Percentiles rank a stretch among this genome's conserved stretches.
Evolutionary conservation across 2,888 invertebrate species (phyloP).

Genomic region (Ptychoptera contaminata): DNA sequence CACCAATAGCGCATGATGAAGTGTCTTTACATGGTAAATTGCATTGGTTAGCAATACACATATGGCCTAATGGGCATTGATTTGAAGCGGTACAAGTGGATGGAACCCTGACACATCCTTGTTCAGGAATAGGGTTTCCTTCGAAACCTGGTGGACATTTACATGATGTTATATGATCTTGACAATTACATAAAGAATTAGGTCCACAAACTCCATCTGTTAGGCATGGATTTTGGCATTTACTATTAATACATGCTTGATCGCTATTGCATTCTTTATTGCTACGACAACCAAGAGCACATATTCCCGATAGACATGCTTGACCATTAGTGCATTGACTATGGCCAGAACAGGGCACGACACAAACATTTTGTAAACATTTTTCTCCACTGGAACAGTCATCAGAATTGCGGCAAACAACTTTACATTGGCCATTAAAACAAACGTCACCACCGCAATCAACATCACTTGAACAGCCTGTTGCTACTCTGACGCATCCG

Average conservation of each 20-base stretch:
- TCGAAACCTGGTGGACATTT: conserved; percentile 73
- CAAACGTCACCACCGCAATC: conserved; percentile 71
- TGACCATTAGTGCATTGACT: conserved; percentile 63
- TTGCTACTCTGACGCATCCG: conserved; percentile 56
- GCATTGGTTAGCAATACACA: conserved; percentile 64
- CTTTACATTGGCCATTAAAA: conserved; percentile 66
- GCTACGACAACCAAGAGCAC: conserved; percentile 68
- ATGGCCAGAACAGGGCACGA: conserved; percentile 64
- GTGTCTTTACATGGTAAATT: conserved; percentile 61
- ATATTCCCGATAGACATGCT: conserved; percentile 66
- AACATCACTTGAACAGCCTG: conserved; percentile 48
- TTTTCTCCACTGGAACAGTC: conserved; percentile 69
- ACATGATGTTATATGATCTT: conserved; percentile 60
- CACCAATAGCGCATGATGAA: conserved; percentile 64
- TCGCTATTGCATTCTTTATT: conserved; percentile 63
- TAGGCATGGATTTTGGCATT: conserved; percentile 70
- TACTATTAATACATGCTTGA: conserved; percentile 69
- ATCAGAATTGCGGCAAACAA: conserved; percentile 56
- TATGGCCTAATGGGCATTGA: conserved; percentile 61
- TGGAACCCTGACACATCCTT: conserved; percentile 77
- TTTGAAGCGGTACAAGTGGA: conserved; percentile 46
- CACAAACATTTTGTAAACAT: conserved; percentile 63
- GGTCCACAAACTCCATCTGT: conserved; percentile 64
- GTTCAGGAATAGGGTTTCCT: conserved; percentile 73
- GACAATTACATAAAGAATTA: conserved; percentile 63